phyloP scores from a whole-genome alignment of 2,113 vertebrate genomes.

The Euleptes europaea region DNA sequence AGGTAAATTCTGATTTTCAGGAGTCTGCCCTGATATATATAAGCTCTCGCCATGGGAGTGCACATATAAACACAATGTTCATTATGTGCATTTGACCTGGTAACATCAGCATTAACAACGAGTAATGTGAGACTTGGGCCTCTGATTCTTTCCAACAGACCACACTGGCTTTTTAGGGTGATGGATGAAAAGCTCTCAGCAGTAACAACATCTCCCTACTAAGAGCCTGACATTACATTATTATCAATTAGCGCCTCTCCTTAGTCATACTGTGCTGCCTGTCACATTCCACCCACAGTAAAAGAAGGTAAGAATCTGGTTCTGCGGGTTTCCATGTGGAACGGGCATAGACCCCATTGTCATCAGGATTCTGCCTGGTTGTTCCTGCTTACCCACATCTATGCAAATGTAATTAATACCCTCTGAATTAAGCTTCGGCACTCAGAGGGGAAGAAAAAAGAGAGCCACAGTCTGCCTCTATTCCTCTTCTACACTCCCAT shows the following conservation, averaged over 20 bases:
- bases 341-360: neutral
- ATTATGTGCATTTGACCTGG: too few relatives aligned
- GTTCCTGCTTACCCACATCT: slow-evolving; percentile 18
- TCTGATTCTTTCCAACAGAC: neutral
- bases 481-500: neutral
- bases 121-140: neutral
- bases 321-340: neutral
- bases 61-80: too few relatives aligned
- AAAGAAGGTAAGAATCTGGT: neutral
- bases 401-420: slow-evolving; percentile 62
- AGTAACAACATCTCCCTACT: neutral
- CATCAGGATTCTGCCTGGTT: slow-evolving; percentile 13
- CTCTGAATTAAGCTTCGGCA: slow-evolving; percentile 56
- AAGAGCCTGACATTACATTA: neutral
- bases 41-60: too few relatives aligned
- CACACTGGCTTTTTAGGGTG: neutral
- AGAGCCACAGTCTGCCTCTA: slow-evolving; percentile 23
- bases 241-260: neutral
- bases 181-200: neutral
- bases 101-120: too few relatives aligned
- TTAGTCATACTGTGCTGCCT: neutral
- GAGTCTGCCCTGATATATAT: neutral
- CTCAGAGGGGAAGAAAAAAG: slow-evolving; percentile 2
- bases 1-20: neutral
- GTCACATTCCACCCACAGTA: neutral